Conservation (phyloP, 30 jellyfish, hydroid and myxozoan species). For the Hydra vulgaris region DNA sequence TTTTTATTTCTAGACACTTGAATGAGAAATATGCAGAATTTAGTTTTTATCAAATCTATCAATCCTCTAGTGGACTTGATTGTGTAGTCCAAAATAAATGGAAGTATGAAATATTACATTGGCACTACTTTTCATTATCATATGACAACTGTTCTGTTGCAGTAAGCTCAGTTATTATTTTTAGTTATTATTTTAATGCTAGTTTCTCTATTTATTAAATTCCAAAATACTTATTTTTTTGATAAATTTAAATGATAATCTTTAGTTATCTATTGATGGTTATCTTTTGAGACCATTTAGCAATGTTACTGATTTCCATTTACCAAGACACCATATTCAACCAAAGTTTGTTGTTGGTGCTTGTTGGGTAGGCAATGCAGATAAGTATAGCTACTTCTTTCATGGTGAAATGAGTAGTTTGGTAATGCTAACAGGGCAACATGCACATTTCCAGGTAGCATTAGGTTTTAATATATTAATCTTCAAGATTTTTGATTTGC, state of each 20-base stretch:
- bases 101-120: not conserved
- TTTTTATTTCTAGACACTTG: not conserved
- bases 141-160: conserved; percentile 9
- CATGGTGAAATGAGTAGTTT: conserved; percentile 67
- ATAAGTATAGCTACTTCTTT: conserved; percentile 53
- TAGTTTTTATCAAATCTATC: conserved; percentile 11
- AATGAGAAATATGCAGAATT: conserved; percentile 1
- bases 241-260: not conserved
- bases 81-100: conserved; percentile 13
- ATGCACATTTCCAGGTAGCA: not conserved
- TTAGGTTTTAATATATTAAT: not conserved
- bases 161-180: not conserved
- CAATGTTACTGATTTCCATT: conserved; percentile 27
- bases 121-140: conserved; percentile 22
- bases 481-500: not conserved
- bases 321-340: conserved; percentile 61
- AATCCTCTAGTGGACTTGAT: not conserved
- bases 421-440: conserved; percentile 25
- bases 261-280: conserved; percentile 60
- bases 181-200: no score
- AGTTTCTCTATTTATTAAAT: no score
- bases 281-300: conserved; percentile 30
- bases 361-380: conserved; percentile 75
- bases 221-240: not conserved
- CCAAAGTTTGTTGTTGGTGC: conserved; percentile 89